These are phyloP conservation scores for Corythaeola cristata DNA, from an alignment of 2,113 vertebrate genomes.

Conservation along the genomic window DNA sequence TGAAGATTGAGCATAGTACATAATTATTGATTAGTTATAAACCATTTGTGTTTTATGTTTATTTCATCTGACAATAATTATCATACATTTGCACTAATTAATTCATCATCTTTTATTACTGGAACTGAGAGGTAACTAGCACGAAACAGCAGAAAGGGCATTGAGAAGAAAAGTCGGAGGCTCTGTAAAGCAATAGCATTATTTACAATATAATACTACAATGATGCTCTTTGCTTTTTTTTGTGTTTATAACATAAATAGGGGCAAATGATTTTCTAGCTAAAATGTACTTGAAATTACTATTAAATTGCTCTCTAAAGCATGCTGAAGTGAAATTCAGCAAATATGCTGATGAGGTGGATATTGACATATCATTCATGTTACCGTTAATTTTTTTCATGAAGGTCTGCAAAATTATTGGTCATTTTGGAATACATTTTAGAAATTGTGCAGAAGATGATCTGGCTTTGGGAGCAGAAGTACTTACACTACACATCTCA, in stretches of 20 bases:
- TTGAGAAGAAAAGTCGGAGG: background rate
- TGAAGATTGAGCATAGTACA: slow-evolving; percentile 52
- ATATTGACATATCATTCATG: background rate
- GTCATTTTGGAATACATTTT: background rate
- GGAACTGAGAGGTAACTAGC: slow-evolving; percentile 34
- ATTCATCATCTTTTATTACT: slow-evolving; percentile 41
- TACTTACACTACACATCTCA: background rate
- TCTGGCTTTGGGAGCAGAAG: background rate
- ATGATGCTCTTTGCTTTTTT: background rate
- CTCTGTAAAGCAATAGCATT: background rate
- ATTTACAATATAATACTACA: background rate
- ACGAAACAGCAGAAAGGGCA: background rate
- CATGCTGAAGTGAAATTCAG: background rate
- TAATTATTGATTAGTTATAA: slow-evolving; percentile 74
- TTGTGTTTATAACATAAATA: background rate
- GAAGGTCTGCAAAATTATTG: background rate
- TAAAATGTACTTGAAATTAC: background rate
- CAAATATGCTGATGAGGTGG: background rate
- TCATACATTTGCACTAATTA: slow-evolving; percentile 58
- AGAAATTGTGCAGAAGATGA: background rate
- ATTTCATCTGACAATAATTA: slow-evolving; percentile 56
- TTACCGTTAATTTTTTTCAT: background rate
- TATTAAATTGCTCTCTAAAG: background rate
- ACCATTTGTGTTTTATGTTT: slow-evolving; percentile 62
- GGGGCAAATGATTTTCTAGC: background rate